Conservation (phyloP, 2,888 invertebrate genomes). For the Clivina fossor region DNA sequence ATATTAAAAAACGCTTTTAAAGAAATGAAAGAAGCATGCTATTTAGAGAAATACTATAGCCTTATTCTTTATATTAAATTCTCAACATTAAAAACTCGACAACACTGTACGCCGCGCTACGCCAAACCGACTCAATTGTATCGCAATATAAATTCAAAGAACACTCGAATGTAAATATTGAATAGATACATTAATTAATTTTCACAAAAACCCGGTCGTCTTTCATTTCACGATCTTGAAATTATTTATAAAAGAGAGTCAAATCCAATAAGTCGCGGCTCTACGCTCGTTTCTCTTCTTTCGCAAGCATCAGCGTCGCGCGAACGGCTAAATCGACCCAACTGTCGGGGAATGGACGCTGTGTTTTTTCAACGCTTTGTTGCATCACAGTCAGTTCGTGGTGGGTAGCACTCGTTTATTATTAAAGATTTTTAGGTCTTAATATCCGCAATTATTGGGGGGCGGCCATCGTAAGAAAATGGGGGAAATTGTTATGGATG, state of each 20-base stretch:
- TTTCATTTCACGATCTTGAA: constrained; percentile 6
- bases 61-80: no score
- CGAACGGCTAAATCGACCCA: no score
- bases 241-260: constrained; percentile 28
- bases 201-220: constrained; percentile 19
- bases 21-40: no score
- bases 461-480: constrained; percentile 4
- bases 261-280: constrained; percentile 18
- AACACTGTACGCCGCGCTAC: no score
- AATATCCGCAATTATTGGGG: constrained; percentile 29
- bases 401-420: constrained; percentile 22
- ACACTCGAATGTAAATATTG: constrained; percentile 28
- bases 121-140: constrained; percentile 27
- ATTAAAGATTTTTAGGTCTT: constrained; percentile 29
- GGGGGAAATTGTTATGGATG: background rate
- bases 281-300: no score
- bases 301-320: no score
- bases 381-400: background rate
- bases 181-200: constrained; percentile 31
- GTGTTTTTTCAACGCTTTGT: constrained; percentile 17
- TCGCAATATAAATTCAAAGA: constrained; percentile 29
- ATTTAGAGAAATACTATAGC: no score
- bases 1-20: no score
- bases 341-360: background rate
- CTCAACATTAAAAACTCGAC: no score